A percentile compares a stretch with the other conserved stretches of the same genome.
These are phyloP conservation scores for Drosophila quinaria DNA, from an alignment of 2,888 invertebrate species.

Conservation along the genomic window DNA sequence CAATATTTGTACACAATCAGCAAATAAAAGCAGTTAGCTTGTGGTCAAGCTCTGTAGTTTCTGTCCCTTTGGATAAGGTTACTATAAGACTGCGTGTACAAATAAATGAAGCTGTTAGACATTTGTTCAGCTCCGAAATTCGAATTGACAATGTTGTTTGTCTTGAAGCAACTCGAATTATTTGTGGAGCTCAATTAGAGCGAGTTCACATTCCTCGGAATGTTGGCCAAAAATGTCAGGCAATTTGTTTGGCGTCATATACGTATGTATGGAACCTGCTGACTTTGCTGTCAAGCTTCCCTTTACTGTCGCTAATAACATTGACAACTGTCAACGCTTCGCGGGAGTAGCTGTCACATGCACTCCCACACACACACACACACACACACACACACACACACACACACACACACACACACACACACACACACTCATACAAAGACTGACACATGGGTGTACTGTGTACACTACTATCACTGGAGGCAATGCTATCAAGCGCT, in stretches of 20 bases:
- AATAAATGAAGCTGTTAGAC: conserved; percentile 46
- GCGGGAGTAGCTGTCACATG: conserved; percentile 62
- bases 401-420: conserved; percentile 21
- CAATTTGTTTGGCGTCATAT: conserved; percentile 33
- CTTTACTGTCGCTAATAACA: conserved; percentile 66
- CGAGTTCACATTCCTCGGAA: conserved; percentile 11
- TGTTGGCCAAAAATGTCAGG: conserved; percentile 25
- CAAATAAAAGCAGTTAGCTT: conserved; percentile 60
- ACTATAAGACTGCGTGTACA: conserved; percentile 38
- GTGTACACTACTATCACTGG: conserved; percentile 17
- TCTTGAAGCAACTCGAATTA: conserved; percentile 36
- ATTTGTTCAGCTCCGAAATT: conserved; percentile 1
- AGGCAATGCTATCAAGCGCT: conserved; percentile 42
- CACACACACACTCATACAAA: conserved; percentile 12
- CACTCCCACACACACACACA: conserved; percentile 28
- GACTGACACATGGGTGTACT: conserved; percentile 23
- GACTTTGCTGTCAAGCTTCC: conserved; percentile 25
- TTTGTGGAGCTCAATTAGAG: conserved; percentile 46
- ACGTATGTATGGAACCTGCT: conserved; percentile 5
- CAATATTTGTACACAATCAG: conserved; percentile 79
- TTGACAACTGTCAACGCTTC: conserved; percentile 74
- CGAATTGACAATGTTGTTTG: conserved; percentile 64
- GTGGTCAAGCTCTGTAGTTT: conserved; percentile 27
- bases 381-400: too few relatives aligned
- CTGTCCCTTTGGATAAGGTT: conserved; percentile 13